Evolutionary conservation across 2,797 vertebrate species (phyloP), one percentile per base, ranked within the genome.

Genomic region (Takifugu ocellatus): DNA sequence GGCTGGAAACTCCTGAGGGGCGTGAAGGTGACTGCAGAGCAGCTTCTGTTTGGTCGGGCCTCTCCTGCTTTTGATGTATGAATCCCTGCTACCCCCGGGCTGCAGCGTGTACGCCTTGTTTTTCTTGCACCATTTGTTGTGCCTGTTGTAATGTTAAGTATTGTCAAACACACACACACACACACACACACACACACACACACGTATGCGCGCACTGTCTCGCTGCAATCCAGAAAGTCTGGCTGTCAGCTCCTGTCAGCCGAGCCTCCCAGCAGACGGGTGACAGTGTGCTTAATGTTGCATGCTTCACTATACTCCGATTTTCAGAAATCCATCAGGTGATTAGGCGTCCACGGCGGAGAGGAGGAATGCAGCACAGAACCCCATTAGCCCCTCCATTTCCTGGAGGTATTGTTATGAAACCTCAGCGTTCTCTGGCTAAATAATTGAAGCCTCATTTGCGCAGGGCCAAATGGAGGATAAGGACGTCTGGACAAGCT

Each of bases 21-120:
- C 79, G 49, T 68, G 64, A 58, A 73, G 76, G 79, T 79, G 78
- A 85, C 84, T 78, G 69, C 68, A 81, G 72, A 79, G 54, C 67
- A 71, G 72, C 47, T 74, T 58, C 25, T 63, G 60, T 68, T 59
- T 70, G 70, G 11, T 66, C 62, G 6, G 17, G 27, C 48, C 25
- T 45, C 62, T 59, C 50, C 50, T 21, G 63, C 42, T 59, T 81
- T 77, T 82, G 67, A 82, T 73, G 66, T 81, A 62, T 72, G 69
- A 74, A 77, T 16, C 57, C 49, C 39, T 5, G 50, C 46, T 53
- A 68, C 70, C 50, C 55, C 55, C 44, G 6, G 11, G 52, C 50
- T 71, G 49, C 60, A 66, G 49, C 57, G 61, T 59, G 58, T 64
- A 60, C 50, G 56, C 62, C 53, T 67, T 77, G 63, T 72, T 68